A percentile compares a stretch with the other conserved stretches of the same genome.
Evolutionary conservation across 2,888 invertebrate genomes (phyloP).

Genomic region (Colletes collaris): DNA sequence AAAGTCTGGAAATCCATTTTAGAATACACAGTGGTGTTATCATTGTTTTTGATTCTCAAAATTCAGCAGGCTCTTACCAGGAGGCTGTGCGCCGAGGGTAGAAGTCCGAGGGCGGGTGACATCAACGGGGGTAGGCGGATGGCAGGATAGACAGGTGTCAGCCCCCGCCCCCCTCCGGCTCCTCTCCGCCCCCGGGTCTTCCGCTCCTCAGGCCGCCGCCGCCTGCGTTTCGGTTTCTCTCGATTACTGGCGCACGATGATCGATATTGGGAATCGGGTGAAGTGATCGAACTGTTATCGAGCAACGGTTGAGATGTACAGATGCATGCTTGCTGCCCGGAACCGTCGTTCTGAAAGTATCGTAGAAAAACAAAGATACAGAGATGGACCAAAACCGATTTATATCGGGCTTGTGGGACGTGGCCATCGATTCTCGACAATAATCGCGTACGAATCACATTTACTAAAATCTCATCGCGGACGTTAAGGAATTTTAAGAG

Average conservation of each 20-base stretch:
- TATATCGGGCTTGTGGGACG: slow-evolving; percentile 6
- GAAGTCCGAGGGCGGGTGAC: slow-evolving; percentile 84
- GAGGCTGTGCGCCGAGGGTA: slow-evolving; percentile 82
- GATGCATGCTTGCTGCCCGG: slow-evolving; percentile 77
- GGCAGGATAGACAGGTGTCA: slow-evolving; percentile 81
- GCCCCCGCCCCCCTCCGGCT: slow-evolving; percentile 81
- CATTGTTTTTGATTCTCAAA: slow-evolving; percentile 39
- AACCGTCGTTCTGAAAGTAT: slow-evolving; percentile 80
- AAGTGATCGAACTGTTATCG: slow-evolving; percentile 67
- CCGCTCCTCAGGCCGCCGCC: slow-evolving; percentile 82
- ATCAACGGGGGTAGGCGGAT: slow-evolving; percentile 87
- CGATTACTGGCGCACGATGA: slow-evolving; percentile 67
- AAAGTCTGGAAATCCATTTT: background rate
- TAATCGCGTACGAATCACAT: background rate
- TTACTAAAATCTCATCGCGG: no score
- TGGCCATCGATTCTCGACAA: slow-evolving; percentile 3
- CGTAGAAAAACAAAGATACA: slow-evolving; percentile 68
- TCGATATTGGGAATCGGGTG: slow-evolving; percentile 70
- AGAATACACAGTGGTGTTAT: slow-evolving; percentile 52
- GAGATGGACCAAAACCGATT: slow-evolving; percentile 31
- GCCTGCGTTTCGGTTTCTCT: slow-evolving; percentile 81
- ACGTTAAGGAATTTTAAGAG: no score
- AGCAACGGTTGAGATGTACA: slow-evolving; percentile 77
- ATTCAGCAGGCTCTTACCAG: slow-evolving; percentile 77
- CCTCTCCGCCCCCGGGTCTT: slow-evolving; percentile 82